A percentile compares a stretch with the other conserved stretches of the same genome.
Conservation (phyloP, 2,113 vertebrate species). For the Galeopterus variegatus region DNA sequence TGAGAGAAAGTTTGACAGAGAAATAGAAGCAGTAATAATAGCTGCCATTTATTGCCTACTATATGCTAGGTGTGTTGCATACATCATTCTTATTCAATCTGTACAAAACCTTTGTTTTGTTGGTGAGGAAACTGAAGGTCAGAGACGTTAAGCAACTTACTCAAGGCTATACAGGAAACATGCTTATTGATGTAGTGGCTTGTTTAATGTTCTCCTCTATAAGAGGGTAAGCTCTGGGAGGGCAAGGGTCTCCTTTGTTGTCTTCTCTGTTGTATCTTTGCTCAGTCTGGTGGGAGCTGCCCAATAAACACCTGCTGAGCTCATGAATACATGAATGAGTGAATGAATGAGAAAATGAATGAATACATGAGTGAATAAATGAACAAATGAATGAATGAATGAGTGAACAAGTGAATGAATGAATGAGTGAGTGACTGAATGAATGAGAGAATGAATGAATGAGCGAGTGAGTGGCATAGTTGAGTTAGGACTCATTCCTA, state of each 20-base stretch:
- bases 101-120: background rate
- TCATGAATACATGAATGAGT: background rate
- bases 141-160: background rate
- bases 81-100: background rate
- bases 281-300: background rate
- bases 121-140: background rate
- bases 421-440: background rate
- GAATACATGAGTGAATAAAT: background rate
- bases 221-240: background rate
- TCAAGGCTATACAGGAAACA: background rate
- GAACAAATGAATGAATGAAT: no score
- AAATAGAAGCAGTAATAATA: background rate
- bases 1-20: background rate
- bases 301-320: background rate
- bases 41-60: background rate
- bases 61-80: background rate
- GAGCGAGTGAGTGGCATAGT: background rate
- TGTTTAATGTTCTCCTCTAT: background rate
- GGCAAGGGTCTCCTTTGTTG: background rate
- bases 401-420: background rate
- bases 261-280: background rate
- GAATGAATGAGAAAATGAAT: background rate
- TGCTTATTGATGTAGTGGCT: background rate
- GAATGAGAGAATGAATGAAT: background rate
- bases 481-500: background rate